These are phyloP conservation scores for Kradibia gibbosae DNA, from an alignment of 1,140 invertebrate genomes.

Conservation along the genomic window DNA sequence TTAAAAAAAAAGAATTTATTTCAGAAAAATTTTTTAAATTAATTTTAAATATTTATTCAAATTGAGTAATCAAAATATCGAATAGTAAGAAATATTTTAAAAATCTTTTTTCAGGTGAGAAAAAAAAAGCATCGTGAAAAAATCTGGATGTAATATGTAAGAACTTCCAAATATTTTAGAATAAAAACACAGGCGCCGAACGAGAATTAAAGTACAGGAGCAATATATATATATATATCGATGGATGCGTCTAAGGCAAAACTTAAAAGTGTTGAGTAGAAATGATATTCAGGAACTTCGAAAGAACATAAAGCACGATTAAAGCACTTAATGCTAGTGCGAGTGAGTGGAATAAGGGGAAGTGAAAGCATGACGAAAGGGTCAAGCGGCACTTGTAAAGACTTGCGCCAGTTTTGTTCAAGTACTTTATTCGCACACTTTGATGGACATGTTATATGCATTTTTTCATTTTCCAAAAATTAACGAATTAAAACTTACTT, in stretches of 20 bases:
- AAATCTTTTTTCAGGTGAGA: too few species aligned
- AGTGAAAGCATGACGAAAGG: constrained; percentile 48
- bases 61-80: too few species aligned
- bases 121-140: too few species aligned
- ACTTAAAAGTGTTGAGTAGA: neutral
- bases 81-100: too few species aligned
- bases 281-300: constrained; percentile 25
- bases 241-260: neutral
- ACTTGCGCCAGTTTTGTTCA: constrained; percentile 51
- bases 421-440: constrained; percentile 30
- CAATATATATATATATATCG: too few species aligned
- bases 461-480: neutral
- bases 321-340: constrained; percentile 34
- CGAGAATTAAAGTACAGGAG: constrained; percentile 14
- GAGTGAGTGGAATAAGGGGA: constrained; percentile 39
- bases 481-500: constrained; percentile 11
- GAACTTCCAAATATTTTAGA: too few species aligned
- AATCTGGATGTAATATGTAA: too few species aligned
- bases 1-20: too few species aligned
- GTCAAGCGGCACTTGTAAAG: constrained; percentile 51
- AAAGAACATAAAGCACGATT: constrained; percentile 33
- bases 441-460: constrained; percentile 4
- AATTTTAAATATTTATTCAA: too few species aligned
- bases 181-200: too few species aligned
- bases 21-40: too few species aligned